phyloP scores from a whole-genome alignment of 1,140 invertebrate genomes.

The Tetramorium alpestre region DNA sequence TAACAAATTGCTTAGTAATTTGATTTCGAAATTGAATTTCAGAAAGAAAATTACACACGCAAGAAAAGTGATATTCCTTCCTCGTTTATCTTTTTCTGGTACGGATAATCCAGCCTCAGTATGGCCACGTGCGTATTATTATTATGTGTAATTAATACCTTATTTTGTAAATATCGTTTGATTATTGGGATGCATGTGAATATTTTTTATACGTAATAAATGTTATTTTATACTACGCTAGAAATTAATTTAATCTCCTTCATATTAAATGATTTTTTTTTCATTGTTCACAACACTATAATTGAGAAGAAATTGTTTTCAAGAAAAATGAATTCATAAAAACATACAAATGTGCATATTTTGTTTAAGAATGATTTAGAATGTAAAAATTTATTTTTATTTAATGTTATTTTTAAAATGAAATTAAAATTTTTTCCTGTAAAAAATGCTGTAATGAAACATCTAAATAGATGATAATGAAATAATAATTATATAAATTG shows the following conservation, averaged over 20 bases:
- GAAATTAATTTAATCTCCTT: constrained; percentile 9
- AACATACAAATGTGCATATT: neutral
- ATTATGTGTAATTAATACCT: constrained; percentile 55
- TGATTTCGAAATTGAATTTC: neutral
- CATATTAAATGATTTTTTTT: neutral
- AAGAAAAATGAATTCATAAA: neutral
- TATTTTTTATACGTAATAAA: constrained; percentile 74
- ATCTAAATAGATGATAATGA: neutral
- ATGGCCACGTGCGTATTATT: constrained; percentile 20
- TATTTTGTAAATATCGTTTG: constrained; percentile 67
- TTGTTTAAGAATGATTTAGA: too few species aligned
- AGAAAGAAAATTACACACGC: neutral
- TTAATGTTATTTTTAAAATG: too few species aligned
- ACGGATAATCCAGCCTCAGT: neutral
- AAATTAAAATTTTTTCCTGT: neutral
- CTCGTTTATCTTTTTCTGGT: neutral
- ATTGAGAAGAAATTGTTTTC: neutral
- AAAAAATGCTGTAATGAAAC: neutral
- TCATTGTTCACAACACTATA: neutral
- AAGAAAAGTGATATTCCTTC: neutral
- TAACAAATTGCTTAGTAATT: neutral
- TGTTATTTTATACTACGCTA: constrained; percentile 39
- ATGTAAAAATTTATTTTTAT: too few species aligned
- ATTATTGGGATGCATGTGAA: constrained; percentile 49
- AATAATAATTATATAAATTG: neutral